Conservation (phyloP, 2,888 invertebrate genomes). For the Dorcus parallelipipedus region DNA sequence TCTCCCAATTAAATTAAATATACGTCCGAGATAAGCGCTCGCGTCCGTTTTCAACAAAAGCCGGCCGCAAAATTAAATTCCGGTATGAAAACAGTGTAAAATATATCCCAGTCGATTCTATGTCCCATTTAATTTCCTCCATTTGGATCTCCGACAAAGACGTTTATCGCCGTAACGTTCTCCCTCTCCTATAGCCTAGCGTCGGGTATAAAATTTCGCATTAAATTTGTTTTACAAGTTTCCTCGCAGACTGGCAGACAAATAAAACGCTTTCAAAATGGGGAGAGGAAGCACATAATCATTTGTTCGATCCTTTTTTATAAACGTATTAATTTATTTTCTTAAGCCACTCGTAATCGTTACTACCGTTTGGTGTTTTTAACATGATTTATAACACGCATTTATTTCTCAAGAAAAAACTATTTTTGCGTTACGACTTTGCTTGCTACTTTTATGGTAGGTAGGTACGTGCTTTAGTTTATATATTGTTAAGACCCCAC, state of each 20-base stretch:
- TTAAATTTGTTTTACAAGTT: neutral
- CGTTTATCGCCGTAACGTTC: conserved; percentile 12
- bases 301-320: neutral
- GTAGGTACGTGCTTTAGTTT: too few species aligned
- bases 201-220: neutral
- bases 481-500: too few species aligned
- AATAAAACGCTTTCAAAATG: too few species aligned
- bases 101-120: conserved; percentile 18
- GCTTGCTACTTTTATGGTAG: too few species aligned
- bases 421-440: too few species aligned
- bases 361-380: too few species aligned
- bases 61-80: conserved; percentile 17
- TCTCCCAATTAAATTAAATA: conserved; percentile 6
- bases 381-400: too few species aligned
- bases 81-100: conserved; percentile 19
- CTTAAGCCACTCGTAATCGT: neutral
- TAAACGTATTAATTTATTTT: neutral
- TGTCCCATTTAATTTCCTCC: conserved; percentile 26
- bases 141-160: conserved; percentile 13
- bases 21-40: conserved; percentile 3
- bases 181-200: neutral
- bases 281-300: too few species aligned
- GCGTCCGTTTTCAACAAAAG: neutral
- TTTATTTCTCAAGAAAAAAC: too few species aligned
- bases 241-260: too few species aligned